Conservation (phyloP, 2,797 vertebrate genomes). For the Harpagifer antarcticus region DNA sequence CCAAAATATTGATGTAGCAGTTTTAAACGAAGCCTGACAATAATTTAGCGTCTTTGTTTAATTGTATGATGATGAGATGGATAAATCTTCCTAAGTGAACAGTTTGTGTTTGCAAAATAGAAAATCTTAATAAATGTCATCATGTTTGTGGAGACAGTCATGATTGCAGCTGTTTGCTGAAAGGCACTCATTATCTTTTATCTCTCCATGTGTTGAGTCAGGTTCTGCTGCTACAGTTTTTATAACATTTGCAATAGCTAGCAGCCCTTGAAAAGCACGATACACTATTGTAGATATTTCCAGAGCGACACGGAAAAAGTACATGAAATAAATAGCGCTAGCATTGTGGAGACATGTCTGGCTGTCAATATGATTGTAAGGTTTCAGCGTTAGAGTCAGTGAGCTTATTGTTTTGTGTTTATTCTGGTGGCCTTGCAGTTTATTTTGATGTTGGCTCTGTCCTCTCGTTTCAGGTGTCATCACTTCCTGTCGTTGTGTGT, state of each 20-base stretch:
- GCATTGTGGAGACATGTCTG: slow-evolving; percentile 12
- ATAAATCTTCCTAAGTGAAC: not conserved
- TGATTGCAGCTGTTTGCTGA: slow-evolving; percentile 36
- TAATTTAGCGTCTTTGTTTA: not conserved
- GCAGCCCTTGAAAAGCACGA: slow-evolving; percentile 7
- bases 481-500: too few species aligned
- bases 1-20: not conserved
- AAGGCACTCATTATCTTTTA: slow-evolving; percentile 39
- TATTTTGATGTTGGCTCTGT: too few species aligned
- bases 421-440: too few species aligned
- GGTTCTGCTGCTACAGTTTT: not conserved
- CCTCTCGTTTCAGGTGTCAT: too few species aligned
- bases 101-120: not conserved
- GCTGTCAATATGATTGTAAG: slow-evolving; percentile 45
- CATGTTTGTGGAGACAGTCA: not conserved
- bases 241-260: slow-evolving; percentile 24
- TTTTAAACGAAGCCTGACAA: not conserved
- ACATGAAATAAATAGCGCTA: slow-evolving; percentile 8
- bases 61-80: not conserved
- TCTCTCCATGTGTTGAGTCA: slow-evolving; percentile 25
- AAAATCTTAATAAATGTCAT: not conserved
- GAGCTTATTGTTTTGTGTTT: too few species aligned
- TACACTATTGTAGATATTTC: not conserved
- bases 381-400: too few species aligned
- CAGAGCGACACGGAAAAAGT: slow-evolving; percentile 5